Base-by-base conservation (phyloP, 2,888 invertebrate genomes). In the Sesamia inferens region DNA sequence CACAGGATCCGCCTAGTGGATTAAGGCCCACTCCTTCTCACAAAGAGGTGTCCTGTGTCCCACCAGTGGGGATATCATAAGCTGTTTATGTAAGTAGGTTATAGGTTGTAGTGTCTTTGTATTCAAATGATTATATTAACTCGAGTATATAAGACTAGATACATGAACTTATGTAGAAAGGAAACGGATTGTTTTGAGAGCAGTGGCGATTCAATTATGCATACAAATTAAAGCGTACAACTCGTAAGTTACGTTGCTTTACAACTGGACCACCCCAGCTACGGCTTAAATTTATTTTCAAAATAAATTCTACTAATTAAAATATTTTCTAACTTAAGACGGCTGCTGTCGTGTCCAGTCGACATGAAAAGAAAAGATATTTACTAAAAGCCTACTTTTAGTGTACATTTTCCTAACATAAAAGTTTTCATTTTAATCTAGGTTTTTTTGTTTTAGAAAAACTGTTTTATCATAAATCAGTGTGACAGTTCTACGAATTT, bases 401-500 rank as follows among this genome's bases (percentile, higher is more conserved):
- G 10, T 16, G n/a, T 42, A 24, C 3, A 22, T 24, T 24, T 42
- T 44, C 14, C 13, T 10, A 48, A 55, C 13, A 57, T 6, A 57
- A 55, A 77, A 55, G 42, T 61, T 70, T 62, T 62, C 2, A 78
- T 48, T 62, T 57, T 13, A 42, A 19, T 22, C 44, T 44, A 51
- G 24, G 57, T n/a, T 24, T 68, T 68, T 76, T 54, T 58, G 19
- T 51, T 24, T 4, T 19, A 63, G 3, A 78, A 51, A 78, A 47
- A 39, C 24, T 63, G 22, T 39, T 54, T 16, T 51, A 62, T 72
- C 79, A 42, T 72, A 65, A 76, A 76, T 76, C 73, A 65, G 5
- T 39, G 62, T 48, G 73, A 77, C 65, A 72, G 48, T 51, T 64
- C 42, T 31, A 65, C 59, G 11, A 24, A 51, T 79, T 77, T 79